A percentile compares a stretch with the other conserved stretches of the same genome.
These are phyloP conservation scores for Narcine bancroftii DNA, from an alignment of 2,113 vertebrate species.

Conservation along the genomic window DNA sequence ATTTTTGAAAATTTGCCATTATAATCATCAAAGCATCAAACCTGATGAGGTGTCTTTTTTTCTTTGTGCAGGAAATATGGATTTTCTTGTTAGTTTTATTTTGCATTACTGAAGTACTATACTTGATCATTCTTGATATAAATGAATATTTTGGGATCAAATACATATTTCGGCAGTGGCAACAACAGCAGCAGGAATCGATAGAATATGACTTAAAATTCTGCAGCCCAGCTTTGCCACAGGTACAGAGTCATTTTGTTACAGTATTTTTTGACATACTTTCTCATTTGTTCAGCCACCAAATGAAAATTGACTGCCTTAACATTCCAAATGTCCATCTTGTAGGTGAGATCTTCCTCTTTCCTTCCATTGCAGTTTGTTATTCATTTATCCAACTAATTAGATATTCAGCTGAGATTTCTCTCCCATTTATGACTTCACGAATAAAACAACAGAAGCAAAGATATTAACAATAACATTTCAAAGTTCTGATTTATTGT, in stretches of 20 bases:
- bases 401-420: not conserved
- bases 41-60: not conserved
- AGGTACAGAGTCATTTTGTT: conserved; percentile 1
- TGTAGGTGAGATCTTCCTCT: not conserved
- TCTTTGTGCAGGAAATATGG: not conserved
- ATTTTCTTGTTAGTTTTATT: not conserved
- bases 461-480: not conserved
- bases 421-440: not conserved
- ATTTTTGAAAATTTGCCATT: not conserved
- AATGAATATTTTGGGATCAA: not conserved
- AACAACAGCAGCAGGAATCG: not conserved
- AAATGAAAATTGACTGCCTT: not conserved
- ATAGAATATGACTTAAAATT: not conserved
- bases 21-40: not conserved
- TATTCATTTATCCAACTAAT: not conserved
- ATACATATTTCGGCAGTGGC: not conserved
- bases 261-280: not conserved
- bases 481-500: no score
- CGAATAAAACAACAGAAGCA: not conserved
- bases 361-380: not conserved
- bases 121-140: not conserved
- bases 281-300: not conserved
- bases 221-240: conserved; percentile 6
- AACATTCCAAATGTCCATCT: not conserved
- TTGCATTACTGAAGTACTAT: not conserved